phyloP scores from a whole-genome alignment of 64 coral and sea anemone genomes.

The Hydrozoanthus tunicans region DNA sequence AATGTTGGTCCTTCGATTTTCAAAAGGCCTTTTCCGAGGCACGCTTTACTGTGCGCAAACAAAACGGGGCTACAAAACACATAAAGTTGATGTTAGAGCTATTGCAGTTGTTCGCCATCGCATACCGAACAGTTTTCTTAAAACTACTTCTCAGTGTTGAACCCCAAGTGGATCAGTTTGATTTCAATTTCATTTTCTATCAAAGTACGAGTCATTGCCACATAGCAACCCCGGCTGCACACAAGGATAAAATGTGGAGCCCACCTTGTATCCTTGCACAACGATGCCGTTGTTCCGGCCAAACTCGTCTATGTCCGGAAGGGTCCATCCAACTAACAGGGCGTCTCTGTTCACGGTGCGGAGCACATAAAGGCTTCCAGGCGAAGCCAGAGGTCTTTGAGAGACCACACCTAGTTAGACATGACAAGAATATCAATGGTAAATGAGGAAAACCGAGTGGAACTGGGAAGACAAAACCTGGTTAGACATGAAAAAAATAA shows the following conservation, averaged over 20 bases:
- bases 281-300: slow-evolving; percentile 74
- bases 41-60: too few relatives aligned
- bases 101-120: too few relatives aligned
- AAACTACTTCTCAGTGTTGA: too few relatives aligned
- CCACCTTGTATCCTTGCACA: slow-evolving; percentile 89
- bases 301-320: slow-evolving; percentile 94
- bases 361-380: slow-evolving; percentile 73
- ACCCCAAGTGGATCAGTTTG: too few relatives aligned
- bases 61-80: too few relatives aligned
- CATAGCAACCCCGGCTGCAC: neutral
- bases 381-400: slow-evolving; percentile 57
- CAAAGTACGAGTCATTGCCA: too few relatives aligned
- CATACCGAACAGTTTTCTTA: too few relatives aligned
- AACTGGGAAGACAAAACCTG: neutral
- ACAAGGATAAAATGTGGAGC: neutral
- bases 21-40: too few relatives aligned
- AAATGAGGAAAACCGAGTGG: neutral
- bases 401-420: neutral
- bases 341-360: slow-evolving; percentile 91
- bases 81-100: too few relatives aligned
- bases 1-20: too few relatives aligned
- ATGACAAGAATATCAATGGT: too few relatives aligned
- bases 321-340: slow-evolving; percentile 84
- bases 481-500: neutral
- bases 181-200: too few relatives aligned